phyloP scores from a whole-genome alignment of 2,888 invertebrate genomes.

The Caenorhabditis auriculariae region DNA sequence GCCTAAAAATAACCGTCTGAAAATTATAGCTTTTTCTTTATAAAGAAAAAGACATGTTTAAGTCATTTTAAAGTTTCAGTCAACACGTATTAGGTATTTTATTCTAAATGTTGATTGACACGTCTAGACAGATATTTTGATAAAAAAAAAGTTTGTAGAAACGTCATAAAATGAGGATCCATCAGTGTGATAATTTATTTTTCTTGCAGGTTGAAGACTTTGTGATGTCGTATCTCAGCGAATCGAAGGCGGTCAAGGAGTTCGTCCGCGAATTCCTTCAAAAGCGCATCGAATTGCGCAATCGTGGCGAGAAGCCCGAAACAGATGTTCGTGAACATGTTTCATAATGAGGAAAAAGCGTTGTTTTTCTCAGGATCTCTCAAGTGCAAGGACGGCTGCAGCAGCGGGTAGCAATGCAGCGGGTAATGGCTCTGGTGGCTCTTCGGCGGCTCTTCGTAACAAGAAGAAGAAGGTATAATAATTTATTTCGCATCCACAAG shows the following conservation, averaged over 20 bases:
- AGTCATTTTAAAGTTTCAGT: too few relatives aligned
- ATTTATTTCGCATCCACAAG: too few relatives aligned
- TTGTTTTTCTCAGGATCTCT: slow-evolving; percentile 48
- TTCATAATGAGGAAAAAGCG: background rate
- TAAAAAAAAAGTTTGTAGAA: too few relatives aligned
- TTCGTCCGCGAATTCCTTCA: slow-evolving; percentile 58
- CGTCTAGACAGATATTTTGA: too few relatives aligned
- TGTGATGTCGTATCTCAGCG: slow-evolving; percentile 55
- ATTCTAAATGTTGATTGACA: too few relatives aligned
- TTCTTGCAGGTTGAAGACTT: slow-evolving; percentile 58
- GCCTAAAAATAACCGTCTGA: too few relatives aligned
- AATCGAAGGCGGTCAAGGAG: slow-evolving; percentile 51
- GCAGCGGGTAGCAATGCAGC: slow-evolving; percentile 30
- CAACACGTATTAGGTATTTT: too few relatives aligned
- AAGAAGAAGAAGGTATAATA: slow-evolving; percentile 62
- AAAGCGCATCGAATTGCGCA: slow-evolving; percentile 51
- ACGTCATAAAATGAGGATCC: too few relatives aligned
- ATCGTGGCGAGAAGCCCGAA: slow-evolving; percentile 20
- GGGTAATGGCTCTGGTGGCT: slow-evolving; percentile 15
- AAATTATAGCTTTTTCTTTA: too few relatives aligned
- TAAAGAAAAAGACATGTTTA: too few relatives aligned
- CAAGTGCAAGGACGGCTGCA: slow-evolving; percentile 37
- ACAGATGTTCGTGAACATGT: too few relatives aligned
- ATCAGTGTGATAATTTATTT: too few relatives aligned
- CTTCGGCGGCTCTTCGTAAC: slow-evolving; percentile 34